Evolutionary conservation across 2,113 vertebrate species (phyloP).

Genomic region (Taurulus bubalis): DNA sequence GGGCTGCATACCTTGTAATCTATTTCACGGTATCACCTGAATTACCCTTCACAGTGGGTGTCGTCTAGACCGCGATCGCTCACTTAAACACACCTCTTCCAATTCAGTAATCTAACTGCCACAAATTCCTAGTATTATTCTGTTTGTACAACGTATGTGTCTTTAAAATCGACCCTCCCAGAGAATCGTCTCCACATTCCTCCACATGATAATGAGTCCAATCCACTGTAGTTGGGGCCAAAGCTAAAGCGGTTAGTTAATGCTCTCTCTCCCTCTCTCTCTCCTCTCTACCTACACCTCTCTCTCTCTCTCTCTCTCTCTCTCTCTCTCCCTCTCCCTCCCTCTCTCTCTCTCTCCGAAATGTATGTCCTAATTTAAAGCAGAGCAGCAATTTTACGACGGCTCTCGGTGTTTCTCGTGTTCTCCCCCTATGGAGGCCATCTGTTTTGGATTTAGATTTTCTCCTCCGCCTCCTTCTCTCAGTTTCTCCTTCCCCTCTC

Average conservation of each 20-base stretch:
- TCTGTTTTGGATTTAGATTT: conserved; percentile 87
- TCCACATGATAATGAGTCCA: conserved; percentile 64
- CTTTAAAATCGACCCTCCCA: conserved; percentile 22
- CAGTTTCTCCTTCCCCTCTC: conserved; percentile 54
- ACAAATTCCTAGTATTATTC: conserved; percentile 50
- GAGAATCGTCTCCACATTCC: conserved; percentile 53
- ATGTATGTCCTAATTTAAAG: conserved; percentile 82
- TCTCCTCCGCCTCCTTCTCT: conserved; percentile 62
- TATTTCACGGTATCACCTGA: conserved; percentile 53
- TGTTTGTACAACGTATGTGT: conserved; percentile 29
- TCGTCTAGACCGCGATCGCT: conserved; percentile 57
- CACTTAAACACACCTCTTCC: conserved; percentile 18
- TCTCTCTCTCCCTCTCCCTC: conserved; percentile 21
- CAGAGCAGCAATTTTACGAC: conserved; percentile 79
- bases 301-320: conserved; percentile 34
- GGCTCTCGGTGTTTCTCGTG: conserved; percentile 75
- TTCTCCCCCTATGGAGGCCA: conserved; percentile 84
- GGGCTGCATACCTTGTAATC: conserved; percentile 42
- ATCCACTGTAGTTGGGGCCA: conserved; percentile 57
- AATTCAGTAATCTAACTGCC: conserved; percentile 36
- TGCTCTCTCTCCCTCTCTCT: conserved; percentile 30
- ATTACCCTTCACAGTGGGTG: conserved; percentile 50
- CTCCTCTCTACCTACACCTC: conserved; percentile 24
- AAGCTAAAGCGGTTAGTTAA: conserved; percentile 62
- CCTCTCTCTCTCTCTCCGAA: conserved; percentile 55